phyloP scores from a whole-genome alignment of 2,888 invertebrate species.

The Mylabris sibirica region DNA sequence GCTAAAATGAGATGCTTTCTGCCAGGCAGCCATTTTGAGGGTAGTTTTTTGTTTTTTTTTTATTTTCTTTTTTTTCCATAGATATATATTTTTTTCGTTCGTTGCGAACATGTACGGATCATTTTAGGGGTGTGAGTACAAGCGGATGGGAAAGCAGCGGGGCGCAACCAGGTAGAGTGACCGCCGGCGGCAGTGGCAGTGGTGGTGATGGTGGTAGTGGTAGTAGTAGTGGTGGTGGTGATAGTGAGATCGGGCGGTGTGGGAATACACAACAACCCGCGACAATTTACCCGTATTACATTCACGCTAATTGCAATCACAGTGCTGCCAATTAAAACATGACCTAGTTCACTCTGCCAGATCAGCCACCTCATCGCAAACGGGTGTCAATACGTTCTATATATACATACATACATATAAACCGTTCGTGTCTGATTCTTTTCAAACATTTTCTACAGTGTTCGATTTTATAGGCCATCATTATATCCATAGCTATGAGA shows the following conservation, averaged over 20 bases:
- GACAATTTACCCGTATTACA: slow-evolving; percentile 55
- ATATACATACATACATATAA: too few species aligned
- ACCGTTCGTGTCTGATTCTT: not conserved
- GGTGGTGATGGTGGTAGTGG: slow-evolving; percentile 11
- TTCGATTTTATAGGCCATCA: slow-evolving; percentile 34
- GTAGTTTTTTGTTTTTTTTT: slow-evolving; percentile 68
- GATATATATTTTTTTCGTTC: slow-evolving; percentile 47
- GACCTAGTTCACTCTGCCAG: slow-evolving; percentile 46
- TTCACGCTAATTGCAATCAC: slow-evolving; percentile 57
- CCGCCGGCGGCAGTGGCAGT: slow-evolving; percentile 32
- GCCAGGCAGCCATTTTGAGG: slow-evolving; percentile 77
- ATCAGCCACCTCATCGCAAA: slow-evolving; percentile 23
- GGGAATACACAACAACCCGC: slow-evolving; percentile 49
- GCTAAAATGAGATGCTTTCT: slow-evolving; percentile 64
- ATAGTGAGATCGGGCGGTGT: slow-evolving; percentile 35
- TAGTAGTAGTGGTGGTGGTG: slow-evolving; percentile 21
- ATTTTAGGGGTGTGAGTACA: slow-evolving; percentile 61
- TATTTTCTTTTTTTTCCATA: slow-evolving; percentile 48
- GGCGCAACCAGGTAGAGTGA: slow-evolving; percentile 41
- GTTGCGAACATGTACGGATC: slow-evolving; percentile 61
- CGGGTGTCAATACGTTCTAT: slow-evolving; percentile 36
- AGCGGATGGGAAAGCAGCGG: slow-evolving; percentile 56
- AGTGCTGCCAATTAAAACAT: slow-evolving; percentile 56
- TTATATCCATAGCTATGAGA: slow-evolving; percentile 27
- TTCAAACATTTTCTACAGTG: slow-evolving; percentile 10